phyloP scores from a whole-genome alignment of 2,113 vertebrate genomes.

The Nothobranchius kuhntae region DNA sequence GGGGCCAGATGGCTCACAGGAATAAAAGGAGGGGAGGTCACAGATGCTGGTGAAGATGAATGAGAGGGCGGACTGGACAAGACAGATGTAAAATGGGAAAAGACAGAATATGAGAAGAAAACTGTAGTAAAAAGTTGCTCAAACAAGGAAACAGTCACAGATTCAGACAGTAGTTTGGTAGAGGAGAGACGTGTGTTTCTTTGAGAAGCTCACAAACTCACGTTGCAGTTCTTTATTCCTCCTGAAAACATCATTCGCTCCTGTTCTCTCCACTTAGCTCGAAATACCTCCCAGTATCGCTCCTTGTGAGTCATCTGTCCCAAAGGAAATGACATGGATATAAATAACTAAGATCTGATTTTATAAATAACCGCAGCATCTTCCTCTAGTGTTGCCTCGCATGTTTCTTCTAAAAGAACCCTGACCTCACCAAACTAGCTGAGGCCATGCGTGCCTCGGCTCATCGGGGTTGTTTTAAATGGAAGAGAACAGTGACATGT shows the following conservation, averaged over 20 bases:
- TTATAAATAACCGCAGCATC: conserved; percentile 73
- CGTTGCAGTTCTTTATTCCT: conserved; percentile 30
- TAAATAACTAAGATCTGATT: conserved; percentile 72
- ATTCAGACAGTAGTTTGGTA: neutral
- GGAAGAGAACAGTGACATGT: conserved; percentile 37
- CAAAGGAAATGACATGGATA: conserved; percentile 69
- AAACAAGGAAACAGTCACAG: neutral
- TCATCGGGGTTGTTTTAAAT: conserved; percentile 44
- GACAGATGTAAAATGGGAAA: neutral
- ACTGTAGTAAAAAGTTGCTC: neutral
- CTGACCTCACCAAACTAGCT: conserved; percentile 55
- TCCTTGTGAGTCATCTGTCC: conserved; percentile 67
- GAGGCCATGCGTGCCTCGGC: conserved; percentile 31
- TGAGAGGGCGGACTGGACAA: neutral
- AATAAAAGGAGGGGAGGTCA: conserved; percentile 30
- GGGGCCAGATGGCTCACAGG: conserved; percentile 37
- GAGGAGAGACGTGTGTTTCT: conserved; percentile 45
- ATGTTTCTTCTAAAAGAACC: conserved; percentile 62
- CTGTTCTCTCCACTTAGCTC: conserved; percentile 38
- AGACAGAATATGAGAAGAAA: neutral
- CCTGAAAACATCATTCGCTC: conserved; percentile 34
- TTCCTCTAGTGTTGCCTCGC: conserved; percentile 47
- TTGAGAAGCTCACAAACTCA: conserved; percentile 53
- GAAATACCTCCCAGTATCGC: conserved; percentile 59
- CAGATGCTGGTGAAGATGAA: conserved; percentile 7